Percentiles rank a stretch among this genome's conserved stretches.
phyloP scores from a whole-genome alignment of 2,797 vertebrate genomes.

The Oreortyx pictus region DNA sequence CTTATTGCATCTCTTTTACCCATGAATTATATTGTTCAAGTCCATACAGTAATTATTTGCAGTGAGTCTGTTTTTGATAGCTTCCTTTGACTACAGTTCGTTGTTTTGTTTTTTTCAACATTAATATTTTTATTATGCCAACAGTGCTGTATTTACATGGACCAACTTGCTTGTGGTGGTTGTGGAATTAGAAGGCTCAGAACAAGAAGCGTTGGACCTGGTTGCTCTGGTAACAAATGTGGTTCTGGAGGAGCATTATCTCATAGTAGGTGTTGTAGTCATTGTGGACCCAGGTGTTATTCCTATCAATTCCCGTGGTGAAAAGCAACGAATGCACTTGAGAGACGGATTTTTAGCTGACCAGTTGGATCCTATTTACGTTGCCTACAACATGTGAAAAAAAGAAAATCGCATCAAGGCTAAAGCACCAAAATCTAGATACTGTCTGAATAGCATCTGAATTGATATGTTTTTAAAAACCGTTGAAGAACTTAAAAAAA shows the following conservation, averaged over 20 bases:
- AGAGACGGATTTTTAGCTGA: constrained; percentile 96
- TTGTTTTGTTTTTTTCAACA: neutral
- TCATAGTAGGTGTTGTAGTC: constrained; percentile 95
- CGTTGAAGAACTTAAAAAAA: constrained; percentile 2
- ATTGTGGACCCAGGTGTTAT: constrained; percentile 96
- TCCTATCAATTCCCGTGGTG: constrained; percentile 95
- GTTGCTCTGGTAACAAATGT: constrained; percentile 94
- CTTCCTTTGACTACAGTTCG: neutral
- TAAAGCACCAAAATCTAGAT: constrained; percentile 69
- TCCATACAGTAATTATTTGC: neutral
- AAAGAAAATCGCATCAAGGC: constrained; percentile 20
- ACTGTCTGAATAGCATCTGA: neutral
- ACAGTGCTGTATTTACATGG: constrained; percentile 96
- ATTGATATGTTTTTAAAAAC: constrained; percentile 29
- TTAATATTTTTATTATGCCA: neutral
- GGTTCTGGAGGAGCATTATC: constrained; percentile 95
- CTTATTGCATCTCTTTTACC: neutral
- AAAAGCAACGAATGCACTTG: constrained; percentile 98
- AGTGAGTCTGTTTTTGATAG: neutral
- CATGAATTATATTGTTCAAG: neutral
- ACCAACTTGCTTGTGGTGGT: constrained; percentile 97
- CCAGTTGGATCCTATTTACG: constrained; percentile 96
- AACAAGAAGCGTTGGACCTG: constrained; percentile 94
- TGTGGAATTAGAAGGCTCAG: constrained; percentile 93
- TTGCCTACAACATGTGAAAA: constrained; percentile 95